Percentiles rank a stretch among this genome's conserved stretches.
phyloP scores from a whole-genome alignment of 2,888 invertebrate species.

The Ormyrus labotus region DNA sequence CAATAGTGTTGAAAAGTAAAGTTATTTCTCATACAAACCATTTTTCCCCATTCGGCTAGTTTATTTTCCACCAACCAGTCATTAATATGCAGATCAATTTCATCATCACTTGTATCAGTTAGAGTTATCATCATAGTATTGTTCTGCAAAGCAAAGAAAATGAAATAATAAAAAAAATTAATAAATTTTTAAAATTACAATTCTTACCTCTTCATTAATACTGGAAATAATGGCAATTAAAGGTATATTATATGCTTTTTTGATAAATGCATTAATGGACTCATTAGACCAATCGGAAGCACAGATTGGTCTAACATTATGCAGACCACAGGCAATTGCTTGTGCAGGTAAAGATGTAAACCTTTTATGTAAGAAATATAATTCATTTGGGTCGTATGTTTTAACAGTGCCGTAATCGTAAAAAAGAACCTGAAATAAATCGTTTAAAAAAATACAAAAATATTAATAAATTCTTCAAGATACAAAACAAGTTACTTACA shows the following conservation, averaged over 20 bases:
- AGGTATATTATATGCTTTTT: slow-evolving; percentile 58
- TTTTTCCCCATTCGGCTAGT: slow-evolving; percentile 64
- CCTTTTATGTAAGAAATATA: slow-evolving; percentile 67
- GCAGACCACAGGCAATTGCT: slow-evolving; percentile 71
- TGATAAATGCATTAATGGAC: slow-evolving; percentile 59
- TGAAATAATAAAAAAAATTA: too few species aligned
- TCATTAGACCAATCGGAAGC: slow-evolving; percentile 62
- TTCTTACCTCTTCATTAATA: slow-evolving; percentile 63
- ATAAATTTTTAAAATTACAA: not conserved
- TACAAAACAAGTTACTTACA: slow-evolving; percentile 61
- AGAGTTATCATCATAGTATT: slow-evolving; percentile 68
- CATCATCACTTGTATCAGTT: slow-evolving; percentile 65
- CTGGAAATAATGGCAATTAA: slow-evolving; percentile 62
- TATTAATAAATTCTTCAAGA: not conserved
- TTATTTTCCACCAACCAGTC: slow-evolving; percentile 68
- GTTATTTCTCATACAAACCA: slow-evolving; percentile 69
- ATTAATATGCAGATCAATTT: slow-evolving; percentile 66
- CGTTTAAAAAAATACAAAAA: slow-evolving; percentile 8
- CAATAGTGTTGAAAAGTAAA: slow-evolving; percentile 60
- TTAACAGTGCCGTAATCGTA: slow-evolving; percentile 72
- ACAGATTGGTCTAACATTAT: slow-evolving; percentile 63
- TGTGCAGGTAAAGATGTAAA: slow-evolving; percentile 69
- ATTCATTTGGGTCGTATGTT: slow-evolving; percentile 61
- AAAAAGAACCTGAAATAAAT: slow-evolving; percentile 66
- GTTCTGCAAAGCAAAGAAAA: slow-evolving; percentile 60